Base-by-base conservation (phyloP, 2,888 invertebrate genomes). In the Corythucha ciliata region DNA sequence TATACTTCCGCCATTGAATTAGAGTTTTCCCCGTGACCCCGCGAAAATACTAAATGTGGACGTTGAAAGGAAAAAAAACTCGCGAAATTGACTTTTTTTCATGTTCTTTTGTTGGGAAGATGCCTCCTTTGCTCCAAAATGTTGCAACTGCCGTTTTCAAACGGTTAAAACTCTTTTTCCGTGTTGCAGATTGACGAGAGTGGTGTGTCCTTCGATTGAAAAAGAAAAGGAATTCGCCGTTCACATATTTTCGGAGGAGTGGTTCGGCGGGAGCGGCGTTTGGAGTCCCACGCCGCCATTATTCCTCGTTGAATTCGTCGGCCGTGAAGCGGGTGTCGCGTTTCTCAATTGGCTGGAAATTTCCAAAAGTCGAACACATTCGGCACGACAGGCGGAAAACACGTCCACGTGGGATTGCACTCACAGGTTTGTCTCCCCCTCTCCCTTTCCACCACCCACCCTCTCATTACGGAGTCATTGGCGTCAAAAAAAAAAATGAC, bases 261-360 rank as follows among this genome's bases (percentile, higher is more conserved):
- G 87, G 87, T 73, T 74, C 62, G 73, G 74, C 1, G 69, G 69
- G 8, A 26, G 44, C 6, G 32, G 57, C 54, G 50, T 62, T 20
- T 44, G 47, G 50, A 40, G 50, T 25, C 24, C 47, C 12, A 26
- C 52, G 46, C 76, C 79, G 4, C 62, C 63, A 8, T 79, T 80
- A 21, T 74, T 90, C 37, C 78, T 84, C 46, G 78, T 89, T 1
- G 89, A 90, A 64, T 84, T 88, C 61, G 72, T 87, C 56, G 81
- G 84, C 27, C 76, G 77, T 49, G 86, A 88, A 62, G 74, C 77
- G 46, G 85, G 81, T 21, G 74, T 79, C 6, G 60, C 61, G 36
- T 57, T 53, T 55, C 76, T 89, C 44, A 81, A 81, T 57, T 90
- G 89, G 89, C 73, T 89, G 67, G 89, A 90, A 69, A 75, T 89